Base-by-base conservation (phyloP, 2,113 vertebrate species). In the Psammodynastes pulverulentus region DNA sequence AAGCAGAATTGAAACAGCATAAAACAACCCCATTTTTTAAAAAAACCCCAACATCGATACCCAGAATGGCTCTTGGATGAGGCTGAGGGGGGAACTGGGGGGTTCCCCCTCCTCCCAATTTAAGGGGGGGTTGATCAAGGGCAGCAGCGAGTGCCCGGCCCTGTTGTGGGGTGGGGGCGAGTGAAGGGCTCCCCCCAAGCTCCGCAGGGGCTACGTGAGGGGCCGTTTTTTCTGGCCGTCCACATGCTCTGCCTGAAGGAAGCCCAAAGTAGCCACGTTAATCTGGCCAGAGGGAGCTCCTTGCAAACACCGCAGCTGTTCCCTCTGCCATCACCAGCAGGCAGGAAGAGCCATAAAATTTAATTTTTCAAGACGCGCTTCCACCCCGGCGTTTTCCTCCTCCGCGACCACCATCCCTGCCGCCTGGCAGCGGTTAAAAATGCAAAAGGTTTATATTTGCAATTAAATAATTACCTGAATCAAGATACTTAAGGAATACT, bases 361-460 rank as follows among this genome's bases (percentile, higher is more conserved):
- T 39, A 1, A 9, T 17, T 19, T n/a, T 39, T 29, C 84, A 95
- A 54, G 56, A 91, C 79, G 53, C 56, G 45, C 90, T 4, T 93
- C 12, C 88, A 91, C 86, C 92, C 91, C 39, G 93, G 92, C n/a
- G 84, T 90, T 90, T 92, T 92, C 90, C 29, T 34, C 62, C 58
- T 4, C 62, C 90, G 89, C 86, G 7, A 39, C 93, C 91, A 43
- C 84, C 86, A 94, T 92, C 91, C 51, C 39, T 13, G 0, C 72
- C 4, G 53, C 0, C 56, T 86, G 52, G 91, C 94, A 90, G 87
- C 0, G 93, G 95, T 92, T 95, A 95, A 94, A 96, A 95, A 87
- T 67, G 92, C 93, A 94, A 95, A 95, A 94, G 95, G 17, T 51
- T 89, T 86, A 89, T 89, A 92, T 89, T 89, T 92, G 91, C 91